Conservation (phyloP, 2,113 vertebrate species). For the Pluvialis apricaria region DNA sequence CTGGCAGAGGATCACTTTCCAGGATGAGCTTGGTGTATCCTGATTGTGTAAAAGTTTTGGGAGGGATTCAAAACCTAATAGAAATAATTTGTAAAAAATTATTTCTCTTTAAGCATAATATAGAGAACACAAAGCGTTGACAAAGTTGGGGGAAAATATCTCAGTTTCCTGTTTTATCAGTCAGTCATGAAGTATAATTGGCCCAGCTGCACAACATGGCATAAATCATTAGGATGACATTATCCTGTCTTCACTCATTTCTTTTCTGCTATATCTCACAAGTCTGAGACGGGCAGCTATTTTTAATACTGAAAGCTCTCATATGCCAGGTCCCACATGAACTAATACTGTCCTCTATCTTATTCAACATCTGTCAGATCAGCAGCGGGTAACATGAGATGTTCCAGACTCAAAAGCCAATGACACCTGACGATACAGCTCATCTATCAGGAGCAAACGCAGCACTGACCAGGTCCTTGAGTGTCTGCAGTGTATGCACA, state of each 20-base stretch:
- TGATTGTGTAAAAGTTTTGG: background rate
- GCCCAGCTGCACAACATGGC: background rate
- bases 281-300: background rate
- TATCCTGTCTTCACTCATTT: conserved; percentile 10
- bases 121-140: background rate
- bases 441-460: background rate
- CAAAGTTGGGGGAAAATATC: background rate
- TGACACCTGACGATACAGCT: background rate
- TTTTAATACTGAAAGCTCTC: conserved; percentile 28
- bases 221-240: conserved; percentile 7
- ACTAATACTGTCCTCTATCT: background rate
- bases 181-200: conserved; percentile 5
- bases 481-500: background rate
- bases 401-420: background rate
- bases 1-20: background rate
- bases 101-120: background rate
- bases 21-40: background rate
- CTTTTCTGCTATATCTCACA: background rate
- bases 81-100: background rate
- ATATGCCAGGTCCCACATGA: background rate
- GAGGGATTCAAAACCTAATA: background rate
- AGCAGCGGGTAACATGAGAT: background rate
- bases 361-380: conserved; percentile 8
- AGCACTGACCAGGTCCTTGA: background rate
- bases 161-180: background rate